Evolutionary conservation across 2,113 vertebrate species (phyloP).

Genomic region (Malurus melanocephalus): DNA sequence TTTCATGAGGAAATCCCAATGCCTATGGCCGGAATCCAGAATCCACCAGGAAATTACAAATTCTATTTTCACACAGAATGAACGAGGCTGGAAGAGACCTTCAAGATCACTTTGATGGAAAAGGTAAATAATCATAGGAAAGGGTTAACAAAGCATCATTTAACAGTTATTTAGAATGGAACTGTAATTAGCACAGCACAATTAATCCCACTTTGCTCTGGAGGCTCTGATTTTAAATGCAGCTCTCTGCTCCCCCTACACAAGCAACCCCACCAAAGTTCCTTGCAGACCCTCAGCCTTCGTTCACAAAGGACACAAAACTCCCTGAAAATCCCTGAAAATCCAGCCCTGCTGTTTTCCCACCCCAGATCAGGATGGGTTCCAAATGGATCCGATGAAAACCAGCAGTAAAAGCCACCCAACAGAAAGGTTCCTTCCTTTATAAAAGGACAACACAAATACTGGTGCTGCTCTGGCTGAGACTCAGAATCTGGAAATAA

Average conservation of each 20-base stretch:
- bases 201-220: neutral
- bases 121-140: neutral
- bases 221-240: neutral
- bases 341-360: neutral
- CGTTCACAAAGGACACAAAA: neutral
- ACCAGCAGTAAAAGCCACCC: neutral
- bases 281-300: neutral
- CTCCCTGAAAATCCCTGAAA: neutral
- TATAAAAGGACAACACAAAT: neutral
- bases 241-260: neutral
- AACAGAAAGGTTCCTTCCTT: neutral
- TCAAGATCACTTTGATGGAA: neutral
- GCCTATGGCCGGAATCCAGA: fast-evolving
- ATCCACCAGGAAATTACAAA: neutral
- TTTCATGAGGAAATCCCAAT: neutral
- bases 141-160: neutral
- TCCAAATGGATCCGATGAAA: neutral
- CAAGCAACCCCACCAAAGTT: neutral
- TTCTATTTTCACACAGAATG: neutral
- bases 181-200: neutral
- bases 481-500: neutral
- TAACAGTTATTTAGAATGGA: neutral
- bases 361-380: neutral
- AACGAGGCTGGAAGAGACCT: too few relatives aligned
- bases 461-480: neutral